Percentiles rank a stretch among this genome's conserved stretches.
These are phyloP conservation scores for Chrosomus eos DNA, from an alignment of 2,797 vertebrate species.

Conservation along the genomic window DNA sequence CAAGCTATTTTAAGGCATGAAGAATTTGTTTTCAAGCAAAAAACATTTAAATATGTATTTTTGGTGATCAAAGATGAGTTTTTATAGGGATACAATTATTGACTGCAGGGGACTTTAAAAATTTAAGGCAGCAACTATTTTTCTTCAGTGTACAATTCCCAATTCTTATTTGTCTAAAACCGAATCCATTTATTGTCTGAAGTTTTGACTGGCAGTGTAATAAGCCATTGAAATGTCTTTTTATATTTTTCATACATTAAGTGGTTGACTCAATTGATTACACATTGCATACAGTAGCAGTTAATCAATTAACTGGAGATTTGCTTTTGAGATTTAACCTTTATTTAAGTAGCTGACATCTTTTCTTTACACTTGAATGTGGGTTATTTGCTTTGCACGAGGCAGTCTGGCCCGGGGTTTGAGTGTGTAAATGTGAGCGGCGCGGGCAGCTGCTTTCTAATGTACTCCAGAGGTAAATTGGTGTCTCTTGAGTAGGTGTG, in stretches of 20 bases:
- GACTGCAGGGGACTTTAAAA: too few species aligned
- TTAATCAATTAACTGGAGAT: constrained; percentile 35
- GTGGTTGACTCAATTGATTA: neutral
- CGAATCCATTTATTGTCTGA: neutral
- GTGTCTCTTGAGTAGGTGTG: constrained; percentile 82
- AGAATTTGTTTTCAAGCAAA: too few species aligned
- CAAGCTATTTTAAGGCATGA: too few species aligned
- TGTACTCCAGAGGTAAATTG: constrained; percentile 81
- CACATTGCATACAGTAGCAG: constrained; percentile 15
- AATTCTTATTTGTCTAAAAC: neutral
- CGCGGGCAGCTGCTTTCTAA: constrained; percentile 64
- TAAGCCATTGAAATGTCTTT: neutral
- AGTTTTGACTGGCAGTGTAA: neutral
- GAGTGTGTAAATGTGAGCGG: constrained; percentile 51
- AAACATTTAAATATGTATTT: too few species aligned
- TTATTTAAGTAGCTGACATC: constrained; percentile 20
- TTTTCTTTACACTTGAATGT: neutral
- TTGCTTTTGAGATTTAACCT: constrained; percentile 29
- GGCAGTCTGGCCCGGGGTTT: constrained; percentile 38
- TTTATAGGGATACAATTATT: too few species aligned
- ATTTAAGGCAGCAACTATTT: too few species aligned
- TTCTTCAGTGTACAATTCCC: neutral
- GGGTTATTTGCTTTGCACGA: constrained; percentile 4
- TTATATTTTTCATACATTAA: neutral
- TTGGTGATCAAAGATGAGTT: too few species aligned